A percentile compares a stretch with the other conserved stretches of the same genome.
These are phyloP conservation scores for Parnassius smintheus DNA, from an alignment of 2,888 invertebrate genomes.

Conservation along the genomic window DNA sequence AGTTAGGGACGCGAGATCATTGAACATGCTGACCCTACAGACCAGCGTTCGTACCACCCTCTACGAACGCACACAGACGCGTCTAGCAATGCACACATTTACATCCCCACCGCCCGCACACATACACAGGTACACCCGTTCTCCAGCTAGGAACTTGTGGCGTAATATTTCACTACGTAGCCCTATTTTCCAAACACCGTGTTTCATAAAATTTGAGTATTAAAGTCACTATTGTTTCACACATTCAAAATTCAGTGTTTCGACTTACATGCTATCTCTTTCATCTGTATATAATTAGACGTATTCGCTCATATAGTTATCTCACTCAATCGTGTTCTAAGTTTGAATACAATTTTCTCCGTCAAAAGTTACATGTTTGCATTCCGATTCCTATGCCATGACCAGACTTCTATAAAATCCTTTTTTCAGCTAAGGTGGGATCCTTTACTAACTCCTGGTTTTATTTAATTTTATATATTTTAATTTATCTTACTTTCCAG, in stretches of 20 bases:
- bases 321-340: slow-evolving; percentile 16
- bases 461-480: slow-evolving; percentile 1
- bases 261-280: slow-evolving; percentile 18
- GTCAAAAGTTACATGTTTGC: slow-evolving; percentile 25
- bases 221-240: slow-evolving; percentile 23
- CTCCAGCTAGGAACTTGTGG: slow-evolving; percentile 19
- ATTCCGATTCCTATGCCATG: slow-evolving; percentile 19
- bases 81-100: slow-evolving; percentile 7
- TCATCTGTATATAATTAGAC: slow-evolving; percentile 12
- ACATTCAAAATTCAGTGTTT: slow-evolving; percentile 26
- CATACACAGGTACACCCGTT: neutral
- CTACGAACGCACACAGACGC: slow-evolving; percentile 19
- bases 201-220: neutral
- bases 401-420: slow-evolving; percentile 7
- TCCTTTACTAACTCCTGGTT: neutral
- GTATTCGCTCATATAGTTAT: slow-evolving; percentile 2
- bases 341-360: slow-evolving; percentile 26
- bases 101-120: slow-evolving; percentile 15
- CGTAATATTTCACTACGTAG: neutral
- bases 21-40: slow-evolving; percentile 18
- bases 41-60: slow-evolving; percentile 25
- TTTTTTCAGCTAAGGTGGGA: slow-evolving; percentile 6
- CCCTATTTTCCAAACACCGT: slow-evolving; percentile 11
- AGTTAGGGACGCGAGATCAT: neutral
- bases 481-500: neutral